Evolutionary conservation across 1,140 invertebrate species (phyloP), one percentile per base, ranked within the genome.

Genomic region (Holcopasites calliopsidis): DNA sequence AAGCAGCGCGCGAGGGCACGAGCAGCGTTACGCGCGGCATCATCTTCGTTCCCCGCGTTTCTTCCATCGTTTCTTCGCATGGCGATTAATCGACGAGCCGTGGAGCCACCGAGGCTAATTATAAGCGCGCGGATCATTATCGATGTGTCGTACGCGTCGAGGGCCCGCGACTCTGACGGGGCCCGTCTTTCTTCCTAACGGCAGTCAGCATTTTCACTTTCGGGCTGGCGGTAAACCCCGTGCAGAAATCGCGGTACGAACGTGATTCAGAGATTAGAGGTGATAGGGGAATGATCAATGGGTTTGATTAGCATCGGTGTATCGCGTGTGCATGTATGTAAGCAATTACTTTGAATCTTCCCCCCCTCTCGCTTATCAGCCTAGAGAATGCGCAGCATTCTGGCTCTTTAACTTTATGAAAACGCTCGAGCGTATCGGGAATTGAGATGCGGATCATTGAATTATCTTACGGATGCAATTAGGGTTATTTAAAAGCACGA

Each of bases 171-270:
- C 31, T 47, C 10, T 26, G 60, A 78, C 81, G 52, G 60, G 47
- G n/a, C n/a, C 64, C 23, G 42, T 58, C 58, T 11, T 38, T n/a
- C 40, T 62, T 44, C 40, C 49, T 70, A 47, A 77, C 80, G 54
- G 68, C 42, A 83, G 71, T 73, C 75, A 50, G 49, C 35, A 68
- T 85, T 85, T 79, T 83, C 75, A 80, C 83, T 85, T 83, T 85
- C 68, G 57, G 50, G 57, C 54, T 6, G 40, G 57, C 57, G 69
- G 61, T 60, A 35, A 18, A 33, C 42, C 52, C 42, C 49, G 73
- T 76, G 26, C 65, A 76, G 68, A 58, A 57, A 70, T 62, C 31
- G 40, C 54, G 60, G 61, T 44, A 42, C 58, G 40, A 62, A 33
- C 21, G 16, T 16, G 60, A 61, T 61, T 28, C n/a, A 31, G 26